Evolutionary conservation across 2,113 vertebrate species (phyloP), one percentile per base, ranked within the genome.

Genomic region (Phodopus roborovskii): DNA sequence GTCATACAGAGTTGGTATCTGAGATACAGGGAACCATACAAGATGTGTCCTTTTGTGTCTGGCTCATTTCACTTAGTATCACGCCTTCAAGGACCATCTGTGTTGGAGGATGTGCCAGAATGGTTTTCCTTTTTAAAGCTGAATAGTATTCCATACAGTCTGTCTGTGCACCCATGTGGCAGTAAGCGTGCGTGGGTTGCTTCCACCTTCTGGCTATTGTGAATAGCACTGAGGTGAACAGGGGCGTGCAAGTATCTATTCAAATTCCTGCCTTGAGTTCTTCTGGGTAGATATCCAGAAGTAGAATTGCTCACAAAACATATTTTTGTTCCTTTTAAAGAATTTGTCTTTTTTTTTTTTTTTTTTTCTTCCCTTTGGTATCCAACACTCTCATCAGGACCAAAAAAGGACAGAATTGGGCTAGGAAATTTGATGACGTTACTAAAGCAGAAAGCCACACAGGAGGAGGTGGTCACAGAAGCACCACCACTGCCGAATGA

Each of bases 251-350:
- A 82, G 42, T 50, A 83, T 24, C 74, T 50, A 33, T 17, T n/a
- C 17, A 16, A 86, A 50, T 30, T 71, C 82, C 85, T 75, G 50
- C 15, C 82, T 77, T 85, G 58, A 36, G n/a, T 66, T 88, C 53
- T 91, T 66, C 30, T 12, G 68, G 62, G 42, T 36, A 33, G 13
- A 42, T 22, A 84, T 10, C n/a, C 48, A 94, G 70, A 87, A 81
- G 64, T 9, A n/a, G 45, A 94, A 92, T 2, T 82, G 77, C 66
- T 91, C 66, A 74, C 82, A 86, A 97, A 96, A 78, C 15, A 9
- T 56, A 90, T 77, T 68, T 94, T 58, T 64, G 53, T 85, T 93
- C 48, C 48, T 73, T 74, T 93, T 74, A 73, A 96, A 94, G 53
- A 93, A 90, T 75, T 42, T 45, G 4, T 66, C 60, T 4, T 50